Evolutionary conservation across 2,797 vertebrate genomes (phyloP).

Genomic region (Huso huso): DNA sequence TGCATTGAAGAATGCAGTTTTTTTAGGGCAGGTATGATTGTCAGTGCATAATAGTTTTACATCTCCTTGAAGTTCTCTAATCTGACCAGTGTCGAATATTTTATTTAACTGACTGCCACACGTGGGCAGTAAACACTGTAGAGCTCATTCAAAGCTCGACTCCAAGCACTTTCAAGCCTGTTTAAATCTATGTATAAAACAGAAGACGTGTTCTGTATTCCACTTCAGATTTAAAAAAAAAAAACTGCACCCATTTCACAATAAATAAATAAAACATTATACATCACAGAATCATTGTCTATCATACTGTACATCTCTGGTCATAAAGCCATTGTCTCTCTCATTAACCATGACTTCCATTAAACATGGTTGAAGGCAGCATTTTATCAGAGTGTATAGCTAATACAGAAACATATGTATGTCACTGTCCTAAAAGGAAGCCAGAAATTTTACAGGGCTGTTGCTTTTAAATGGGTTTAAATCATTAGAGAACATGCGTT

Average conservation of each 20-base stretch:
- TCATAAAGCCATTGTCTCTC: conserved; percentile 13
- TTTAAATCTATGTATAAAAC: conserved; percentile 14
- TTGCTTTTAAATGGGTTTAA: too few species aligned
- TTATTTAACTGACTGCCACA: too few species aligned
- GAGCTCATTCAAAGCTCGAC: conserved; percentile 9
- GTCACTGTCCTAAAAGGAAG: background rate
- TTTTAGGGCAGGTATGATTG: conserved; percentile 1
- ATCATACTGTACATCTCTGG: conserved; percentile 9
- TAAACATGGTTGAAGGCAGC: conserved; percentile 28
- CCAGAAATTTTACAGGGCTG: too few species aligned
- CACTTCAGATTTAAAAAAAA: conserved; percentile 2
- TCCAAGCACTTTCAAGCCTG: conserved; percentile 31
- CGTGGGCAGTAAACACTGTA: background rate
- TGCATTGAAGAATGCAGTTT: conserved; percentile 3
- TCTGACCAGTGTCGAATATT: too few species aligned
- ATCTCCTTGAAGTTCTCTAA: too few species aligned
- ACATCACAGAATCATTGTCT: conserved; percentile 23
- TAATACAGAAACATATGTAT: background rate
- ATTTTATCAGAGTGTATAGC: conserved; percentile 22
- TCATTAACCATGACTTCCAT: conserved; percentile 26
- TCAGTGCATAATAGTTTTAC: too few species aligned
- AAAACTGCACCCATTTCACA: conserved; percentile 14
- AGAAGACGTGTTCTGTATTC: conserved; percentile 9
- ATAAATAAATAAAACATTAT: conserved; percentile 11
- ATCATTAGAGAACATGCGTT: too few species aligned